Evolutionary conservation across 2,113 vertebrate species (phyloP), one percentile per base, ranked within the genome.

Genomic region (Oxyura jamaicensis): DNA sequence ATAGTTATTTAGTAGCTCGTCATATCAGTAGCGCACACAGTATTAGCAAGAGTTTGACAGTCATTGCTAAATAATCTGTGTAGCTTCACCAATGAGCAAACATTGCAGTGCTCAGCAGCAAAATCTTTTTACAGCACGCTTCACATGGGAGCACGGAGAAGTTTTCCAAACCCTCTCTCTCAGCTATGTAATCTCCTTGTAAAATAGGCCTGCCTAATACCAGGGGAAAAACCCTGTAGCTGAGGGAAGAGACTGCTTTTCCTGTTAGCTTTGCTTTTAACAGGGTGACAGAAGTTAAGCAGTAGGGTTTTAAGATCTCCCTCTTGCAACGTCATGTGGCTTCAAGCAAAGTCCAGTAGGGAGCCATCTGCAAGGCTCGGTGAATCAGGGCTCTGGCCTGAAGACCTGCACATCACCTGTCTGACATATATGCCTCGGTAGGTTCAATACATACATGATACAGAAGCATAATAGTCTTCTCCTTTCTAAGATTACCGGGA

Each of bases 271-370:
- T 90, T 69, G 46, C 28, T 80, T 95, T 46, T 67, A 83, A 67
- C 44, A 63, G n/a, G 5, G 46, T 15, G 22, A 93, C 66, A 68
- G 69, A 91, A 88, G 67, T 55, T 60, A 44, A 82, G 46, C 52
- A 62, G 13, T 36, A 18, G 7, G 14, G 56, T 90, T 66, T 42
- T 44, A 92, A 69, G 50, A 82, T 33, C 35, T 53, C 20, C 17
- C 55, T 59, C 46, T 91, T 91, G 68, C 90, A 94, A 89, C 76
- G 72, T 94, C 46, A 18, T 55, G 46, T 28, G 23, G 67, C 68
- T 95, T 91, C 36, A n/a, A 74, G 90, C 56, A 55, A 91, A 67
- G 39, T 80, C 56, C 59, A 31, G 95, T 81, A 91, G 25, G 67
- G 67, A 91, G 39, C 12, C 2, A 41, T 77, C 90, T 91, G 58